Conservation (phyloP, 2,888 invertebrate species). For the Rapana venosa region DNA sequence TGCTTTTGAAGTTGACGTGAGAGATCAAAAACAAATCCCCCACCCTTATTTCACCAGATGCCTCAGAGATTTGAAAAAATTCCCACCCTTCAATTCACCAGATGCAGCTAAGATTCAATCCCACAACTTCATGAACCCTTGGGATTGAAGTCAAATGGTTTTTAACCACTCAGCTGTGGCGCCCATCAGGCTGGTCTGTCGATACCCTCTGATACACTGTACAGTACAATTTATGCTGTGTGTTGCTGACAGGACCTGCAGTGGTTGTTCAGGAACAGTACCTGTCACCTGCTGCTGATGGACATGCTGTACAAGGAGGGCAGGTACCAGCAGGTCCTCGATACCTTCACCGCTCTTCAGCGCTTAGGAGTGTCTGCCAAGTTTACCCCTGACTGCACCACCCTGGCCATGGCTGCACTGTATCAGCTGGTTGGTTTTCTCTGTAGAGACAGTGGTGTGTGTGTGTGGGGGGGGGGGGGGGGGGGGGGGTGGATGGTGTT, state of each 20-base stretch:
- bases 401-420: constrained; percentile 33
- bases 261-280: constrained; percentile 18
- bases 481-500: neutral
- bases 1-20: too few relatives aligned
- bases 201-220: neutral
- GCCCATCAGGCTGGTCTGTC: too few relatives aligned
- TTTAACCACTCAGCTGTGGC: too few relatives aligned
- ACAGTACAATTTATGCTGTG: neutral
- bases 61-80: too few relatives aligned
- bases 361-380: neutral
- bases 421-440: constrained; percentile 30
- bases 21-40: too few relatives aligned
- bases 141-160: too few relatives aligned
- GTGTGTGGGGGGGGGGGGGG: neutral
- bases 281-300: constrained; percentile 37
- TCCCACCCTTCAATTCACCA: too few relatives aligned
- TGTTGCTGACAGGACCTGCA: constrained; percentile 11
- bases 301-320: constrained; percentile 31
- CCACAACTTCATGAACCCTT: too few relatives aligned
- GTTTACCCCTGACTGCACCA: constrained; percentile 34
- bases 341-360: constrained; percentile 18
- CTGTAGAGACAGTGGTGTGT: neutral
- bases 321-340: neutral
- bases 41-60: too few relatives aligned
- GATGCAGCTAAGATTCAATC: too few relatives aligned